phyloP scores from a whole-genome alignment of 2,888 invertebrate genomes.

The Criorhina ranunculi region DNA sequence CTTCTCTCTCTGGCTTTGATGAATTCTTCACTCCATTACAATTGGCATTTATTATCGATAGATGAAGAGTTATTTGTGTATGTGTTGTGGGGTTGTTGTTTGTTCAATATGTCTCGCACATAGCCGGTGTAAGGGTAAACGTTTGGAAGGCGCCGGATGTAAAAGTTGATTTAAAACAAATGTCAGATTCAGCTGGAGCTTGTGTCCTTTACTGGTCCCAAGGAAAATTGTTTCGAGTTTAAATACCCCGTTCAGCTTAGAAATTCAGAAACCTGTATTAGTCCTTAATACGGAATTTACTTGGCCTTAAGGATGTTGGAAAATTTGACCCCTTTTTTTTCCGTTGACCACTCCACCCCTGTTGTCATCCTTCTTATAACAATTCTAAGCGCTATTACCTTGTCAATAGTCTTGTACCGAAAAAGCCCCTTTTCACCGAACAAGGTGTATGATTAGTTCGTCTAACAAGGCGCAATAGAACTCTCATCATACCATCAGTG shows the following conservation, averaged over 20 bases:
- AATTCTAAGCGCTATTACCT: constrained; percentile 46
- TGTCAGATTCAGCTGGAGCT: no score
- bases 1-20: constrained; percentile 32
- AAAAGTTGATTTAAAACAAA: background rate
- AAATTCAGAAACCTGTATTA: no score
- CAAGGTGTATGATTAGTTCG: constrained; percentile 67
- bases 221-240: no score
- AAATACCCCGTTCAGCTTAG: no score
- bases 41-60: constrained; percentile 58
- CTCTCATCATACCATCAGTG: background rate
- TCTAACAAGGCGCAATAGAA: constrained; percentile 27
- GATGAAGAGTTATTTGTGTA: background rate
- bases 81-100: constrained; percentile 9
- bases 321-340: background rate
- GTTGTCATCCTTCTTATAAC: constrained; percentile 7
- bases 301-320: no score
- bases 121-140: background rate
- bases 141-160: background rate
- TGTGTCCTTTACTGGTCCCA: no score
- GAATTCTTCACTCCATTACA: constrained; percentile 55
- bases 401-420: constrained; percentile 53
- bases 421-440: constrained; percentile 41
- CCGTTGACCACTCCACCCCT: constrained; percentile 20
- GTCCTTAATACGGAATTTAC: no score
- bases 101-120: background rate